Conservation (phyloP, 2,888 invertebrate genomes). For the Heliconius sara region DNA sequence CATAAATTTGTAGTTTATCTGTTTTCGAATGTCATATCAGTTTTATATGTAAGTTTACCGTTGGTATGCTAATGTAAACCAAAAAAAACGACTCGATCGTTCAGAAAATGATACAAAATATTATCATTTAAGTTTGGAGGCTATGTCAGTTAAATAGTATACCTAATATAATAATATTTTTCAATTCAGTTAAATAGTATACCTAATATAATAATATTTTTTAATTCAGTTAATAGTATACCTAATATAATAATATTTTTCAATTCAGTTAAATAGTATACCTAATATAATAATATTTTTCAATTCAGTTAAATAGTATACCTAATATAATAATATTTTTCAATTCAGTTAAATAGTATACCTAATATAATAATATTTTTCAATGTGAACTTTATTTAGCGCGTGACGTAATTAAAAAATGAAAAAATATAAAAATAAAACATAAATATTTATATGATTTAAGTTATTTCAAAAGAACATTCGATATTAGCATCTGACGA, state of each 20-base stretch:
- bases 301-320: no score
- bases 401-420: not conserved
- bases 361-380: not conserved
- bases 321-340: not conserved
- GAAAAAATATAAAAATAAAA: not conserved
- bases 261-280: no score
- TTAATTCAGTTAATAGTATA: not conserved
- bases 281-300: not conserved
- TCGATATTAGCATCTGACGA: slow-evolving; percentile 26
- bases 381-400: no score
- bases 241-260: not conserved
- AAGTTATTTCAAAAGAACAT: slow-evolving; percentile 30
- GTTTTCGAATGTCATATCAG: slow-evolving; percentile 5
- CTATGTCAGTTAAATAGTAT: not conserved
- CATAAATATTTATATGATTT: not conserved
- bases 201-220: not conserved
- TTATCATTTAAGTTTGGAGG: not conserved
- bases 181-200: no score
- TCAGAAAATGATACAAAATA: not conserved
- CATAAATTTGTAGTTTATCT: slow-evolving; percentile 4
- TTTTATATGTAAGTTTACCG: slow-evolving; percentile 8
- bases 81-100: not conserved
- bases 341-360: not conserved
- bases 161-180: not conserved
- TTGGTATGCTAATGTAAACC: slow-evolving; percentile 5